Conservation (phyloP, 2,113 vertebrate genomes). For the Acrocephalus arundinaceus region DNA sequence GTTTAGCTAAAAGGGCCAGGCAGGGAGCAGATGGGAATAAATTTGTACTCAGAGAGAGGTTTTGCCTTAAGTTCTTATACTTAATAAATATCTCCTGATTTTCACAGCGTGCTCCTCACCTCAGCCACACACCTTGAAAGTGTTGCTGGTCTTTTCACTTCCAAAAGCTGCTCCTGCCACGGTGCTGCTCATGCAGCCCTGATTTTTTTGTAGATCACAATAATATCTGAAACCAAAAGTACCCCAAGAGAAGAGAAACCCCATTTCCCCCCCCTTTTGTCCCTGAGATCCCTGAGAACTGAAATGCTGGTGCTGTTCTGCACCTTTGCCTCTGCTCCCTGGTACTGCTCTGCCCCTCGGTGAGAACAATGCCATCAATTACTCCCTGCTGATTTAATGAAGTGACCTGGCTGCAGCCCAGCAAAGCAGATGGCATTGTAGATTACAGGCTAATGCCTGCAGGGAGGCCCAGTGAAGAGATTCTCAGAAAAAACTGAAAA, state of each 20-base stretch:
- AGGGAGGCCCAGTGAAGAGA: constrained; percentile 3
- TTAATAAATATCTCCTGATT: background rate
- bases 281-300: background rate
- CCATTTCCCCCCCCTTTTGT: background rate
- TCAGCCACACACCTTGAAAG: background rate
- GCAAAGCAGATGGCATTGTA: constrained; percentile 61
- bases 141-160: background rate
- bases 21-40: background rate
- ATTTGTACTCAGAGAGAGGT: background rate
- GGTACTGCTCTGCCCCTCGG: background rate
- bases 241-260: background rate
- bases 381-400: constrained; percentile 43
- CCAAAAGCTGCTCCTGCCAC: background rate
- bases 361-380: background rate
- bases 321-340: background rate
- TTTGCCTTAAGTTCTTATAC: background rate
- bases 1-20: background rate
- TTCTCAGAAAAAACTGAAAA: background rate
- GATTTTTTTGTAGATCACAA: background rate
- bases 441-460: constrained; percentile 47
- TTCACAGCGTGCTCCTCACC: background rate
- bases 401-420: constrained; percentile 44
- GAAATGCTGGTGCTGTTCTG: background rate
- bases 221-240: background rate
- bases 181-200: background rate